Conservation (phyloP, 2,888 invertebrate species). For the Cheilosia scutellata region DNA sequence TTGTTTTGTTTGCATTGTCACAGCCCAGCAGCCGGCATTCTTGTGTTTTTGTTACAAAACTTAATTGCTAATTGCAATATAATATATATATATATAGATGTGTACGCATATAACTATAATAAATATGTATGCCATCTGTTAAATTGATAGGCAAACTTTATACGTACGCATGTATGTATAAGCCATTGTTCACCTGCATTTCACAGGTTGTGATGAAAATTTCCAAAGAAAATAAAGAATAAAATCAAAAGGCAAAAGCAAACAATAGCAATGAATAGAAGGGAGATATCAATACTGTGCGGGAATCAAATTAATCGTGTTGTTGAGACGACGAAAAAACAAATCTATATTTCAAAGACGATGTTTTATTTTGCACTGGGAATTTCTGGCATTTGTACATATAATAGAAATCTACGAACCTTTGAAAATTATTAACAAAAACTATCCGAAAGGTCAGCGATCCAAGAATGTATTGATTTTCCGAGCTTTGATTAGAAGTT, state of each 20-base stretch:
- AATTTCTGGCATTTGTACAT: conserved; percentile 2
- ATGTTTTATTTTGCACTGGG: conserved; percentile 1
- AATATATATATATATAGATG: not conserved
- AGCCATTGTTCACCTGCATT: conserved; percentile 2
- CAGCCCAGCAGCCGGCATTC: no score
- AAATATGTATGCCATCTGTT: not conserved
- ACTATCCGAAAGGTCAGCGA: conserved; percentile 14
- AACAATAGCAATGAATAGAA: no score
- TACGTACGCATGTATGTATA: not conserved
- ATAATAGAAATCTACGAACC: conserved; percentile 17
- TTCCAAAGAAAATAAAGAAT: not conserved
- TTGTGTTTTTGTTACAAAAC: no score
- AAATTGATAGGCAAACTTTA: not conserved
- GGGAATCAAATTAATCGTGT: no score
- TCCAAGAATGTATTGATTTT: not conserved
- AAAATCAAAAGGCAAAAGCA: no score
- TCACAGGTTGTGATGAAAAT: conserved; percentile 1
- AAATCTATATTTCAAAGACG: not conserved
- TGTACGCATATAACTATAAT: not conserved
- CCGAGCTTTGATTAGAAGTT: not conserved
- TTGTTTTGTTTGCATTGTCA: no score
- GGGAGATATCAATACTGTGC: no score
- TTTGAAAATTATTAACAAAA: conserved; percentile 16
- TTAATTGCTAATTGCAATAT: not conserved
- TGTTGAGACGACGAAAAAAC: not conserved